Conservation (phyloP, 2,113 vertebrate species). For the Podocnemis expansa region DNA sequence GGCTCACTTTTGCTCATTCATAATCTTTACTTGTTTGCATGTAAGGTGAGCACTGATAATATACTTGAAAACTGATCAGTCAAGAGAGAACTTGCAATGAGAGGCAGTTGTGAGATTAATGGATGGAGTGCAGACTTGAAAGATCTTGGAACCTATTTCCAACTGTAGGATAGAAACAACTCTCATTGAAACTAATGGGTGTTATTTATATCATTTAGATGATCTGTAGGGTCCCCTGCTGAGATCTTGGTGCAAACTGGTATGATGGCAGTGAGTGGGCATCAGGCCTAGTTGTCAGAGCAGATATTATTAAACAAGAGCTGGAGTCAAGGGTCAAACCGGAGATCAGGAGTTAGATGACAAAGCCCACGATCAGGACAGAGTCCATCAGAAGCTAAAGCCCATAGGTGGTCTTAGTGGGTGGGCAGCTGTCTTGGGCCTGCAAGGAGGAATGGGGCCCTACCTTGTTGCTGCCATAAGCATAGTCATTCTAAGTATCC, state of each 20-base stretch:
- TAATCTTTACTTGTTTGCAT: background rate
- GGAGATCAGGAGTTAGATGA: background rate
- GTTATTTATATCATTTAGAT: background rate
- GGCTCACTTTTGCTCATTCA: background rate
- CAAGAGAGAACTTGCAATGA: background rate
- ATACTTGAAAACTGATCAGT: background rate
- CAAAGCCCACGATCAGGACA: background rate
- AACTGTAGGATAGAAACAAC: fast-evolving
- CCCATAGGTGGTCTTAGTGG: too few species aligned
- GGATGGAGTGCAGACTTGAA: background rate
- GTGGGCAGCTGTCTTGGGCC: too few species aligned
- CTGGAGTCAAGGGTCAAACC: background rate
- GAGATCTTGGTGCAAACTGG: background rate
- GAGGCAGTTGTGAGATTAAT: background rate
- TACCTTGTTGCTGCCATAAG: too few species aligned
- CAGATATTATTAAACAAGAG: background rate
- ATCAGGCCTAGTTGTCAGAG: background rate
- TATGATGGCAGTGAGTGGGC: background rate
- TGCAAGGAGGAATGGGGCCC: too few species aligned
- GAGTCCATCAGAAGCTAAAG: background rate
- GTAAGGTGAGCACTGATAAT: background rate
- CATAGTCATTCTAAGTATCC: too few species aligned
- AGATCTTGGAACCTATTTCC: background rate
- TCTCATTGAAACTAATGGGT: background rate
- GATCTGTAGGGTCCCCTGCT: background rate